Evolutionary conservation across 2,797 vertebrate species (phyloP).

Genomic region (Sebastes hubbsi): DNA sequence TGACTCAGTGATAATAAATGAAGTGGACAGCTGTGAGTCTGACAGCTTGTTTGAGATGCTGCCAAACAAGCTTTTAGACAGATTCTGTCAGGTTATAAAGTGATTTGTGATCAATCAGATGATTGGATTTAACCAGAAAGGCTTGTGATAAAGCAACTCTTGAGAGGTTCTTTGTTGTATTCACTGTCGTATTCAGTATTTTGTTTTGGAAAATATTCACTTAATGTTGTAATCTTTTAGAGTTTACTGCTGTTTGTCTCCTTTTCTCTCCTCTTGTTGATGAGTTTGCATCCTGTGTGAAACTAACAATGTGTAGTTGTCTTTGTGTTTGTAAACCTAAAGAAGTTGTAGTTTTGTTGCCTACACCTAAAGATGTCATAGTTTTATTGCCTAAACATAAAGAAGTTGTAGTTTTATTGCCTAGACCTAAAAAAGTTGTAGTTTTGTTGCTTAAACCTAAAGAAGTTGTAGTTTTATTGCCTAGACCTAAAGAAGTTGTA

Average conservation of each 20-base stretch:
- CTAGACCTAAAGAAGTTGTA: no score
- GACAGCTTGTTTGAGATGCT: conserved; percentile 26
- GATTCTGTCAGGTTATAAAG: conserved; percentile 1
- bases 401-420: no score
- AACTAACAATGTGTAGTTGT: no score
- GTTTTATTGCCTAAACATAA: no score
- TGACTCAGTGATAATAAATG: conserved; percentile 29
- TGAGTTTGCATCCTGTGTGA: neutral
- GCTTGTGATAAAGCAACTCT: neutral
- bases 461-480: no score
- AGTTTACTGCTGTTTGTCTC: neutral
- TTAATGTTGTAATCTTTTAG: neutral
- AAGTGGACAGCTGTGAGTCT: conserved; percentile 7
- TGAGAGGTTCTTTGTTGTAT: neutral
- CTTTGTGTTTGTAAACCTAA: no score
- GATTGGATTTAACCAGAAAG: conserved; percentile 5
- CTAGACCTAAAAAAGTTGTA: no score
- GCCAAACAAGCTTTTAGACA: conserved; percentile 48
- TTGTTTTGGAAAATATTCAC: neutral
- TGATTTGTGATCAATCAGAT: conserved; percentile 27
- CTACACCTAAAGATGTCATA: no score
- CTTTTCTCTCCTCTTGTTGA: neutral
- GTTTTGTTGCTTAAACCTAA: no score
- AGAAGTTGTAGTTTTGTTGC: no score
- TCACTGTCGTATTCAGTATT: neutral